Evolutionary conservation across 2,113 vertebrate genomes (phyloP).

Genomic region (Cyprinodon variegatus): DNA sequence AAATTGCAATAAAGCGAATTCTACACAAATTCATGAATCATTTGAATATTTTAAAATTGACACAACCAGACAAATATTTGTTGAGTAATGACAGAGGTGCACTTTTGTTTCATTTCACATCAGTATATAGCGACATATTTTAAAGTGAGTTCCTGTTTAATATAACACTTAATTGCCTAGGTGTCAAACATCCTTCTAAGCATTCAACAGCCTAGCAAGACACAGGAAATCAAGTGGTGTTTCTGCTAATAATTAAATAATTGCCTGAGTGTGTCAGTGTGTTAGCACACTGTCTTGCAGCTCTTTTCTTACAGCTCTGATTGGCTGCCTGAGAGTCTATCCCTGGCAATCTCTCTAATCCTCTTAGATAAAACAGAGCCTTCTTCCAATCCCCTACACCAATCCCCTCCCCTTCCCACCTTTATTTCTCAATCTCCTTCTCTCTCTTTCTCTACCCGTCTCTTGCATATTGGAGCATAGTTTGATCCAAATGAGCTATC

Average conservation of each 20-base stretch:
- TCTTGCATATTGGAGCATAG: constrained; percentile 62
- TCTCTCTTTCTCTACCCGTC: constrained; percentile 42
- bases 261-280: neutral
- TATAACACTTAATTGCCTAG: neutral
- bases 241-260: neutral
- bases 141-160: neutral
- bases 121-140: neutral
- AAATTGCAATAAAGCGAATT: too few relatives aligned
- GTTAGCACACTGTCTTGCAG: neutral
- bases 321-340: constrained; percentile 71
- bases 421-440: constrained; percentile 10
- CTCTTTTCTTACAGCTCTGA: constrained; percentile 8
- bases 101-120: neutral
- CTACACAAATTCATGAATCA: too few relatives aligned
- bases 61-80: neutral
- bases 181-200: too few relatives aligned
- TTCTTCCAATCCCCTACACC: constrained; percentile 74
- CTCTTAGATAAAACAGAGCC: constrained; percentile 81
- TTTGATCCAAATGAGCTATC: constrained; percentile 83
- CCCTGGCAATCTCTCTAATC: constrained; percentile 88
- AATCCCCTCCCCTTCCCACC: constrained; percentile 40
- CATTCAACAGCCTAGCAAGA: neutral
- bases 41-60: too few relatives aligned
- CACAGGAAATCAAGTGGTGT: neutral
- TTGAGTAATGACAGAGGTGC: neutral